A percentile compares a stretch with the other conserved stretches of the same genome.
phyloP scores from a whole-genome alignment of 2,888 invertebrate genomes.

The Eulithis testata region DNA sequence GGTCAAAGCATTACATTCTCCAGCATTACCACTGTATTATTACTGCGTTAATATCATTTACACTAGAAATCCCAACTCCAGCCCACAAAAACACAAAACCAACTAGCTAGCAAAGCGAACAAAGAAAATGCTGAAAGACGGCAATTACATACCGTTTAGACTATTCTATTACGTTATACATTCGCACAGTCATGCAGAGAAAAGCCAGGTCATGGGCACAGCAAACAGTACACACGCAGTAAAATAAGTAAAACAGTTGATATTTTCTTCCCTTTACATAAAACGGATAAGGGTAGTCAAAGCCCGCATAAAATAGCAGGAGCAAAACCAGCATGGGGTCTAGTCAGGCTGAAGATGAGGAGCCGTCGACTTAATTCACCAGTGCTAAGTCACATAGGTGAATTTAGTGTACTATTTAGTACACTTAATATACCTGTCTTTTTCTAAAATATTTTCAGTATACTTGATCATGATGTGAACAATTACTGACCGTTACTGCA shows the following conservation, averaged over 20 bases:
- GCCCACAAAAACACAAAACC: conserved; percentile 38
- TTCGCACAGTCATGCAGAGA: conserved; percentile 68
- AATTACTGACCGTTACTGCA: too few relatives aligned
- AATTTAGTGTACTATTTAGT: too few relatives aligned
- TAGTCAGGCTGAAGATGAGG: too few relatives aligned
- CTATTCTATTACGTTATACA: conserved; percentile 61
- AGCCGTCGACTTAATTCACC: too few relatives aligned
- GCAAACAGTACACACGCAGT: conserved; percentile 32
- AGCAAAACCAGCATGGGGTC: too few relatives aligned
- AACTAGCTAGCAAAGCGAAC: conserved; percentile 40
- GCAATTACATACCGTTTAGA: conserved; percentile 69
- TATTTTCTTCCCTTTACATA: too few relatives aligned
- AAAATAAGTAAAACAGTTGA: conserved; percentile 20
- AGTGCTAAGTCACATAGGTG: too few relatives aligned
- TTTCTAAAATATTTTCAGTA: too few relatives aligned
- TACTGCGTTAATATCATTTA: conserved; percentile 22
- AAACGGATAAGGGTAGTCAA: too few relatives aligned
- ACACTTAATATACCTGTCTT: too few relatives aligned
- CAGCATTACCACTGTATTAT: conserved; percentile 16
- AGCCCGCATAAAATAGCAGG: too few relatives aligned
- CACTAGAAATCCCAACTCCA: conserved; percentile 32
- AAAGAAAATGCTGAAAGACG: conserved; percentile 46
- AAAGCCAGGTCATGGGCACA: conserved; percentile 49
- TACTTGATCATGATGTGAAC: too few relatives aligned
- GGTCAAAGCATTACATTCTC: background rate